These are phyloP conservation scores for Agrochola lota DNA, from an alignment of 2,888 invertebrate species.

Conservation along the genomic window DNA sequence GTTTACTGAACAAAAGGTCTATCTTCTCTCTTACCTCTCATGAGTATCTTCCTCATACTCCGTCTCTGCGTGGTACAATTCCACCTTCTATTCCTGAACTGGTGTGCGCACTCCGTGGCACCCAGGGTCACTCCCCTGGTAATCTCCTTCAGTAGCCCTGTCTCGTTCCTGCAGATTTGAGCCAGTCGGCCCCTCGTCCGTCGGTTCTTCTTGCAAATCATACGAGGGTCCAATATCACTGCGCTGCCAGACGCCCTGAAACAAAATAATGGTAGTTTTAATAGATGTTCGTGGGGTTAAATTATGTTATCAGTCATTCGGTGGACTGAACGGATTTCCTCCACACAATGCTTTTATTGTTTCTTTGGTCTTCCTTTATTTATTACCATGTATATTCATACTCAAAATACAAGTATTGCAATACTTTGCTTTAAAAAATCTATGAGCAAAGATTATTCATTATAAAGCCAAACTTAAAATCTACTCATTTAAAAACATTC, in stretches of 20 bases:
- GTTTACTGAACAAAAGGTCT: too few relatives aligned
- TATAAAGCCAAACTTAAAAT: constrained; percentile 1
- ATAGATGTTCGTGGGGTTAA: not conserved
- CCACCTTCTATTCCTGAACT: constrained; percentile 96
- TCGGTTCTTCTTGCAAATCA: constrained; percentile 96
- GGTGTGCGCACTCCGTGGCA: constrained; percentile 96
- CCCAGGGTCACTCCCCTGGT: constrained; percentile 95
- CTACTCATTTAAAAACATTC: constrained; percentile 16
- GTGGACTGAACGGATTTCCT: not conserved
- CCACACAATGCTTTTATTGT: not conserved
- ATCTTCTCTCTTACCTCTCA: constrained; percentile 92
- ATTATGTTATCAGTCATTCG: not conserved
- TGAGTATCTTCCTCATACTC: constrained; percentile 95
- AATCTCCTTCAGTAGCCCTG: constrained; percentile 94
- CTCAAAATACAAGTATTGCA: not conserved
- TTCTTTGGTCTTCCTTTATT: not conserved
- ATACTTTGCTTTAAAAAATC: not conserved
- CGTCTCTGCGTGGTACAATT: constrained; percentile 96
- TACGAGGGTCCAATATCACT: constrained; percentile 96
- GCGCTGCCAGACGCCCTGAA: constrained; percentile 95
- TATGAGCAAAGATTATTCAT: not conserved
- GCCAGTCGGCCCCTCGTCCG: constrained; percentile 94
- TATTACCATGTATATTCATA: not conserved
- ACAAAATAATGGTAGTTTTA: constrained; percentile 38
- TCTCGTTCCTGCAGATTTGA: constrained; percentile 96